Base-by-base conservation (phyloP, 2,113 vertebrate species). In the Pseudorasbora parva region DNA sequence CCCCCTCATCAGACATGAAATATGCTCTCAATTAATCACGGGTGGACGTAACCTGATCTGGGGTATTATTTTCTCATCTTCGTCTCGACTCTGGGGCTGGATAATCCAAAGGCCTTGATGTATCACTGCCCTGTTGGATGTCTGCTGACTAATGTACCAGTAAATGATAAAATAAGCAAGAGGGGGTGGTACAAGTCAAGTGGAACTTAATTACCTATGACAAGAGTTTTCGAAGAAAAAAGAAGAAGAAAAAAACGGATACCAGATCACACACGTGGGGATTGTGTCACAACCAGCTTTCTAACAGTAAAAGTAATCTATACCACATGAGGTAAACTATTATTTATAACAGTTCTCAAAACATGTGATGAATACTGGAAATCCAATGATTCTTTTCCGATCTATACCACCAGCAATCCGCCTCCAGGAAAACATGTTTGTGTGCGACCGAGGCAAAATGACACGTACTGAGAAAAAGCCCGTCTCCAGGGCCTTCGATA, bases 141-240 rank as follows among this genome's bases (percentile, higher is more conserved):
- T 87, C 86, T 84, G 83, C 82, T 84, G 86, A 87, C 83, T 84
- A 84, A 84, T 82, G 83, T 87, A 87, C 83, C 86, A 87, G 86
- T 87, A 87, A 87, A 87, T 78, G 66, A 82, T 84, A 72, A 80
- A 78, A 64, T 72, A 82, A 82, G 78, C 56, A 47, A 82, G 64
- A 77, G 14, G 37, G 78, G 82, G 45, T 30, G 71, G 69, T 30
- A 68, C 82, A 76, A 83, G 84, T 78, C 85, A 73, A 87, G 64
- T 66, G 69, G 82, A 85, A 82, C 83, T 84, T 84, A 87, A 90
- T 90, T 84, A 87, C 73, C 71, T 88, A 43, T 81, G 81, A 87
- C 66, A 77, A 72, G 72, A 82, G 72, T 71, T 72, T 81, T 27
- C 5, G 66, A 69, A 37, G 66, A 59, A 57, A 0, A n/a, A 7